Conservation (phyloP, 2,888 invertebrate genomes). For the Drosophila eohydei region DNA sequence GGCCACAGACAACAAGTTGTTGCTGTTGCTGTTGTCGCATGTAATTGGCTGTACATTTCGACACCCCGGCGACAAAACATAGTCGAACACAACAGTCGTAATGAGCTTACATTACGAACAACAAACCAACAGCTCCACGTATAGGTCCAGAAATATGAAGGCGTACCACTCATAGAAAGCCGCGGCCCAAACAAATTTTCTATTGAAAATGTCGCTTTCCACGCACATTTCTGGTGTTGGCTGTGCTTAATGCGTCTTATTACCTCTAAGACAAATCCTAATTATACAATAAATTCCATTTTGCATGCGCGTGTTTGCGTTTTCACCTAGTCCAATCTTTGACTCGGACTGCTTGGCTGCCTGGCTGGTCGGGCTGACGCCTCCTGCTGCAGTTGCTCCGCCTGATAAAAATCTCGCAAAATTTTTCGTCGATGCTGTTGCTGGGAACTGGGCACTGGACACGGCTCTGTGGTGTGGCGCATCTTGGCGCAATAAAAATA, state of each 20-base stretch:
- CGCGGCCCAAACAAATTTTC: constrained; percentile 28
- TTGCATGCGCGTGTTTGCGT: constrained; percentile 77
- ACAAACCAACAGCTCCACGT: constrained; percentile 11
- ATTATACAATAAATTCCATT: constrained; percentile 84
- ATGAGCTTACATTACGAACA: constrained; percentile 76
- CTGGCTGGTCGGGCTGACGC: constrained; percentile 18
- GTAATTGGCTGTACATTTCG: constrained; percentile 79
- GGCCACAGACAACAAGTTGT: constrained; percentile 35
- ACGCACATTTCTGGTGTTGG: constrained; percentile 55
- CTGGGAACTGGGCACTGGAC: constrained; percentile 41
- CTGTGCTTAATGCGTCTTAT: constrained; percentile 75
- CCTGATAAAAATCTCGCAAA: constrained; percentile 75
- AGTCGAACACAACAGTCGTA: constrained; percentile 52
- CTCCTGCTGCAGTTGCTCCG: constrained; percentile 44
- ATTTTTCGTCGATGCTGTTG: constrained; percentile 49
- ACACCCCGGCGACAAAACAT: constrained; percentile 74
- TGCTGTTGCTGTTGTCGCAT: constrained; percentile 65
- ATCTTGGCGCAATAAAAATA: constrained; percentile 74
- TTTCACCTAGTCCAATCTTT: constrained; percentile 71
- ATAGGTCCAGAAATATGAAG: constrained; percentile 50
- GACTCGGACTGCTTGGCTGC: constrained; percentile 23
- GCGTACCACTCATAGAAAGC: constrained; percentile 40
- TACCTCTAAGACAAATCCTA: constrained; percentile 83
- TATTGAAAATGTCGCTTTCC: constrained; percentile 48
- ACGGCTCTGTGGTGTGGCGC: constrained; percentile 54